phyloP scores from a whole-genome alignment of 2,797 vertebrate species.

The Limosa lapponica region DNA sequence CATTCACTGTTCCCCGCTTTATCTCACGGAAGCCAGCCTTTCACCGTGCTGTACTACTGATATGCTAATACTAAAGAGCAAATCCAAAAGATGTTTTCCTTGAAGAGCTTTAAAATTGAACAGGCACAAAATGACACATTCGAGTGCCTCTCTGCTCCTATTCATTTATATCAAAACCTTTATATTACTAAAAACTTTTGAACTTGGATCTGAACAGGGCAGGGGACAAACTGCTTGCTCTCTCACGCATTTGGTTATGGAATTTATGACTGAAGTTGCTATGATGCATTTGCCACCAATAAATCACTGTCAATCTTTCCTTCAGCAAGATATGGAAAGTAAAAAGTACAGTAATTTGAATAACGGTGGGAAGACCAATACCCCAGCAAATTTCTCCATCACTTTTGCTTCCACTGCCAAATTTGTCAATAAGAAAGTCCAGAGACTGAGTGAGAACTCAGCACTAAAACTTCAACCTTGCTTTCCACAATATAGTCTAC shows the following conservation, averaged over 20 bases:
- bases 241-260: slow-evolving; percentile 57
- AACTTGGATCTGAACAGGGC: background rate
- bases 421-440: slow-evolving; percentile 43
- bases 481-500: slow-evolving; percentile 1
- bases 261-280: slow-evolving; percentile 71
- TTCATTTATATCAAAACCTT: background rate
- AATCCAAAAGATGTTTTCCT: background rate
- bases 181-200: background rate
- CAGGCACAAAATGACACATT: background rate
- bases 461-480: background rate
- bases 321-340: slow-evolving; percentile 70
- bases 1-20: background rate
- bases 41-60: background rate
- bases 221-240: slow-evolving; percentile 12
- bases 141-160: background rate
- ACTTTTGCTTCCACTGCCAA: slow-evolving; percentile 30
- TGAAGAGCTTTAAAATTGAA: background rate
- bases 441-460: slow-evolving; percentile 17
- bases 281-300: slow-evolving; percentile 53
- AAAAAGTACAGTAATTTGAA: slow-evolving; percentile 71
- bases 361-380: slow-evolving; percentile 70
- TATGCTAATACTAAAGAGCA: background rate
- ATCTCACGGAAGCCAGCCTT: background rate
- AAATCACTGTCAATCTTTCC: slow-evolving; percentile 76
- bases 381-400: slow-evolving; percentile 64